These are phyloP conservation scores for Drosophila mimica DNA, from an alignment of 2,888 invertebrate genomes.

Conservation along the genomic window DNA sequence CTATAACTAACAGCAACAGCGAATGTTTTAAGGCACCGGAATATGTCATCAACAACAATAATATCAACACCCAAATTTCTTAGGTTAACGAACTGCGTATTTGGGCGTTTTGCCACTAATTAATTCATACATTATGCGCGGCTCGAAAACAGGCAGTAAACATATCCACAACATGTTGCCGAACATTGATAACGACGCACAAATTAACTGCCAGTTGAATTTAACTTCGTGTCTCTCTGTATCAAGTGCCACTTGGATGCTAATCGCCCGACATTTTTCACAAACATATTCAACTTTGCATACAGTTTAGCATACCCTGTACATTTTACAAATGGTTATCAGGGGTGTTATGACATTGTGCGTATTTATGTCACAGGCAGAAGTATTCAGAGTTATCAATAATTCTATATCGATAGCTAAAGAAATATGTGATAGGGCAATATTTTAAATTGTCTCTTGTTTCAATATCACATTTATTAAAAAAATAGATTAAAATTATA, in stretches of 20 bases:
- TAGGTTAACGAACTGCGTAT: slow-evolving; percentile 72
- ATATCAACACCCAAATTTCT: slow-evolving; percentile 9
- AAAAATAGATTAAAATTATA: too few relatives aligned
- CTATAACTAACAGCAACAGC: slow-evolving; percentile 48
- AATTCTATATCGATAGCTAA: background rate
- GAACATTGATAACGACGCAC: slow-evolving; percentile 68
- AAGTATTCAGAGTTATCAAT: background rate
- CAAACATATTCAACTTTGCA: slow-evolving; percentile 42
- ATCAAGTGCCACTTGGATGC: slow-evolving; percentile 62
- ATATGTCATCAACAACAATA: slow-evolving; percentile 38
- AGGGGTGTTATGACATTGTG: background rate
- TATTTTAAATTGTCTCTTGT: too few relatives aligned
- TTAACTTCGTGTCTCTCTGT: slow-evolving; percentile 7
- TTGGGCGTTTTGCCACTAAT: slow-evolving; percentile 53
- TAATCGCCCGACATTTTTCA: slow-evolving; percentile 73
- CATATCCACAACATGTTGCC: slow-evolving; percentile 65
- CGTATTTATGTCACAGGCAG: background rate
- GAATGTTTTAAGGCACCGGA: slow-evolving; percentile 29
- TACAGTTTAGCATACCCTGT: slow-evolving; percentile 28
- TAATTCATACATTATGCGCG: slow-evolving; percentile 63
- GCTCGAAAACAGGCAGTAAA: slow-evolving; percentile 52
- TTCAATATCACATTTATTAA: too few relatives aligned
- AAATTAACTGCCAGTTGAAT: slow-evolving; percentile 58
- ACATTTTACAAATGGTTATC: background rate
- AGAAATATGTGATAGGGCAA: accelerated